Percentiles rank a stretch among this genome's conserved stretches.
These are phyloP conservation scores for Lapara coniferarum DNA, from an alignment of 2,888 invertebrate species.

Conservation along the genomic window DNA sequence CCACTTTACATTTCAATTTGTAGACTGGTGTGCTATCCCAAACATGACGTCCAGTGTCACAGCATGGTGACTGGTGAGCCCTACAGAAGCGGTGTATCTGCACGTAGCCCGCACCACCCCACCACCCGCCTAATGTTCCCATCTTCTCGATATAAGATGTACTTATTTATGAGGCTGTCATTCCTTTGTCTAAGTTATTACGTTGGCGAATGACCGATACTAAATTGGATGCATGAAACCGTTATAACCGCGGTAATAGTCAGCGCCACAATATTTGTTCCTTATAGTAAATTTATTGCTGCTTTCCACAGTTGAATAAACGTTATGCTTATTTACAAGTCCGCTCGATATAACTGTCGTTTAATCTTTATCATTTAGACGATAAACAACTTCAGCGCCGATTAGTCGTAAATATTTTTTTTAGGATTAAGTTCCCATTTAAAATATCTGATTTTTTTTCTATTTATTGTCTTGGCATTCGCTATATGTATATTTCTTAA, in stretches of 20 bases:
- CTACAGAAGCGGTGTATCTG: background rate
- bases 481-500: too few species aligned
- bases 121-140: too few species aligned
- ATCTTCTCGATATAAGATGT: background rate
- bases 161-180: conserved; percentile 1
- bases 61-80: background rate
- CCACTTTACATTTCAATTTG: conserved; percentile 35
- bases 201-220: conserved; percentile 44
- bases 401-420: background rate
- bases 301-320: conserved; percentile 40
- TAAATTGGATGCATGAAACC: conserved; percentile 49
- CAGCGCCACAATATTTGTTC: conserved; percentile 43
- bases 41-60: conserved; percentile 36
- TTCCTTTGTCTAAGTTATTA: conserved; percentile 30
- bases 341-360: conserved; percentile 63
- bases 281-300: conserved; percentile 56
- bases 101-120: background rate
- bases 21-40: conserved; percentile 44
- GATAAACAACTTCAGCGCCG: conserved; percentile 44
- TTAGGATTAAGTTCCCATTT: background rate
- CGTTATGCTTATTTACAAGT: conserved; percentile 61
- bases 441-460: too few species aligned
- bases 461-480: too few species aligned
- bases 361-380: conserved; percentile 50
- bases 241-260: conserved; percentile 44